A percentile compares a stretch with the other conserved stretches of the same genome.
Conservation (phyloP, 2,888 invertebrate genomes). For the Ormyrus thymus region DNA sequence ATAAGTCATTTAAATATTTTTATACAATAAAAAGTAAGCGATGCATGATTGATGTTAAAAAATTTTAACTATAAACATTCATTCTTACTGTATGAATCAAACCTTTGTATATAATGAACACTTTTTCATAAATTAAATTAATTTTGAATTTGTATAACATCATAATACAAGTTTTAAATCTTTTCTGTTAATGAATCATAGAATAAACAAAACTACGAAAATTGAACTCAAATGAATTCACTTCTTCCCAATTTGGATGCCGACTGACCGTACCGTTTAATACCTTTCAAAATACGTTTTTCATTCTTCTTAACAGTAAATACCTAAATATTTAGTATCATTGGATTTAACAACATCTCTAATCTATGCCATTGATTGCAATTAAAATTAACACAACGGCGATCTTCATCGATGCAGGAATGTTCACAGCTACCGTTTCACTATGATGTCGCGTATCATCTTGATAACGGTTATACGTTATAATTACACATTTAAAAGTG, state of each 20-base stretch:
- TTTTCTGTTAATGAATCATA: no score
- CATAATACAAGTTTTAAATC: no score
- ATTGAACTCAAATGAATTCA: no score
- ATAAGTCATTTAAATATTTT: no score
- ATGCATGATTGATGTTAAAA: no score
- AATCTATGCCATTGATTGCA: conserved; percentile 4
- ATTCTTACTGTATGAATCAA: no score
- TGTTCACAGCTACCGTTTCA: conserved; percentile 59
- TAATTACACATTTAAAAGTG: conserved; percentile 1
- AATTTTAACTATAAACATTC: no score
- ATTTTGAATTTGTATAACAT: no score
- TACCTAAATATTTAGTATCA: conserved; percentile 20
- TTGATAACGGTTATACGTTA: neutral
- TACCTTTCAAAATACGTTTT: conserved; percentile 51
- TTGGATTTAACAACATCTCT: conserved; percentile 1
- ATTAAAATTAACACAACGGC: conserved; percentile 29
- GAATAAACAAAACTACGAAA: no score
- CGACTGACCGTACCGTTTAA: conserved; percentile 19
- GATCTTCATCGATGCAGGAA: conserved; percentile 58
- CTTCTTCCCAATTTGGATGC: neutral
- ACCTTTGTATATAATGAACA: no score
- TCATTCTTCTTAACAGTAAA: conserved; percentile 40
- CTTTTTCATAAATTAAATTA: no score
- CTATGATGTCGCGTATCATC: neutral
- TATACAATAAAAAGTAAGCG: no score